Percentiles rank a stretch among this genome's conserved stretches.
These are phyloP conservation scores for Chloroceryle inda DNA, from an alignment of 2,797 vertebrate genomes.

Conservation along the genomic window DNA sequence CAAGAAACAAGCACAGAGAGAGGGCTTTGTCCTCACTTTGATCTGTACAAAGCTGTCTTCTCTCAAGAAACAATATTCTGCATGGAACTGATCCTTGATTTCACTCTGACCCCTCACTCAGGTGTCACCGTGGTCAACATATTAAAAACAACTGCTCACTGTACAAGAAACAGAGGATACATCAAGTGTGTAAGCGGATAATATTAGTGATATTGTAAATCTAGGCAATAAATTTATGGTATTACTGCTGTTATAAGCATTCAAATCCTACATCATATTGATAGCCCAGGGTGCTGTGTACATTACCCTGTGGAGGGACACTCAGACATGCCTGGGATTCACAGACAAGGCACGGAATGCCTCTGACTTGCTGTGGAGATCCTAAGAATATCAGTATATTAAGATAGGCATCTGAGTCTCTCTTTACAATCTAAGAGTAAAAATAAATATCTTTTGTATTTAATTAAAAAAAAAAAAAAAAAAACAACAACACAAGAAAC, in stretches of 20 bases:
- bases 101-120: background rate
- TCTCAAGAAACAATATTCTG: background rate
- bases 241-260: background rate
- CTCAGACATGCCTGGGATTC: background rate
- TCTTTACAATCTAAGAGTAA: background rate
- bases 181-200: background rate
- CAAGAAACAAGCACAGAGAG: background rate
- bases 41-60: background rate
- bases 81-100: background rate
- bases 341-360: background rate
- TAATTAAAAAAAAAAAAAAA: too few species aligned
- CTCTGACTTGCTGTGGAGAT: accelerated
- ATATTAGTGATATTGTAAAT: background rate
- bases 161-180: accelerated
- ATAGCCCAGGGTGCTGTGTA: background rate
- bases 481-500: too few species aligned
- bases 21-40: background rate
- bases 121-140: background rate
- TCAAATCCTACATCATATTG: background rate
- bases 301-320: background rate
- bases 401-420: background rate
- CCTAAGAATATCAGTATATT: background rate
- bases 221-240: background rate
- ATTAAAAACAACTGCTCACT: background rate
- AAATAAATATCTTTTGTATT: background rate